Base-by-base conservation (phyloP, 2,113 vertebrate genomes). In the Tragulus kanchil region DNA sequence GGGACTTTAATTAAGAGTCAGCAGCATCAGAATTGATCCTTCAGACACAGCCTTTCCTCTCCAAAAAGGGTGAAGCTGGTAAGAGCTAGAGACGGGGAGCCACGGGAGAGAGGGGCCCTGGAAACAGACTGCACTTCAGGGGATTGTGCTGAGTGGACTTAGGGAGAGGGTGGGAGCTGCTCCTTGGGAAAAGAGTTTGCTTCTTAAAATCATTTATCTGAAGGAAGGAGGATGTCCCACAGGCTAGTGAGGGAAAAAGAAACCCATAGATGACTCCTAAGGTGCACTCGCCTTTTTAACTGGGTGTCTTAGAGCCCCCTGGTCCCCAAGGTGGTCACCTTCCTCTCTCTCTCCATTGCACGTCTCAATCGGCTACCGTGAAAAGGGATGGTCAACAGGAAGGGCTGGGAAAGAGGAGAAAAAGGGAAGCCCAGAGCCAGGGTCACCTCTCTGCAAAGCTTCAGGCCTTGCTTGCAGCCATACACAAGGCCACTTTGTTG, bases 1-100 rank as follows among this genome's bases (percentile, higher is more conserved):
- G 5, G 3, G 97, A 94, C 42, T 10, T 97, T 92, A 3, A 84
- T 97, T 90, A 94, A 82, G 92, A 77, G n/a, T 58, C 54, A 0
- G 89, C 21, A 11, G 25, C 88, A 71, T 95, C 82, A 78, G 94
- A 93, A 65, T 11, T 36, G 2, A 12, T n/a, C 45, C 88, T 89
- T 54, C 69, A 5, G 23, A 56, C 1, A 31, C 28, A 31, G 6
- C 10, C 1, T 94, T 96, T 83, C 48, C 89, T 94, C 50, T 21
- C 26, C 17, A 10, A 5, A 28, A 59, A 28, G 58, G 21, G 62
- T 28, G 78, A 82, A 81, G 25, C 71, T 69, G 15, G 45, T 28
- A 64, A 77, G 52, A 92, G 36, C 45, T 28, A n/a, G 58, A 5
- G 73, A 82, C 8, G 3, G 0, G 16, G 52, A 19, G 6, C 21